phyloP scores from a whole-genome alignment of 2,888 invertebrate species.

The Drosophila ustulata region DNA sequence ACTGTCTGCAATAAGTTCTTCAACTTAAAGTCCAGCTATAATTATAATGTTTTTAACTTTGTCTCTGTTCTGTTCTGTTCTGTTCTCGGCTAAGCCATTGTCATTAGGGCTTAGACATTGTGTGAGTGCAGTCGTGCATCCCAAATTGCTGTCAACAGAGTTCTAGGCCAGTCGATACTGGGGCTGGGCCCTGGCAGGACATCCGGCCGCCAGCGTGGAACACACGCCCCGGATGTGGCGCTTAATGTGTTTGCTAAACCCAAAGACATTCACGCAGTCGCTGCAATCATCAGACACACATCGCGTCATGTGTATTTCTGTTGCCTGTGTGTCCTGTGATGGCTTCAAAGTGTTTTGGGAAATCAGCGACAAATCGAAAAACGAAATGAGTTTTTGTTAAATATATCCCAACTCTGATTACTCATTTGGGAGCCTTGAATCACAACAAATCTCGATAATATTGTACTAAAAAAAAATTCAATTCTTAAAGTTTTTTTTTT shows the following conservation, averaged over 20 bases:
- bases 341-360: conserved; percentile 65
- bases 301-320: conserved; percentile 15
- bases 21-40: background rate
- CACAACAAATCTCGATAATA: conserved; percentile 23
- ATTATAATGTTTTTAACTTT: background rate
- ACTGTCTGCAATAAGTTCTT: background rate
- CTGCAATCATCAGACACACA: conserved; percentile 38
- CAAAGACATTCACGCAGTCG: conserved; percentile 57
- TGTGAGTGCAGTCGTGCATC: conserved; percentile 73
- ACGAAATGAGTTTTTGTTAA: conserved; percentile 63
- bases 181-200: conserved; percentile 54
- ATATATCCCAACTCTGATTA: conserved; percentile 55
- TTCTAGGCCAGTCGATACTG: conserved; percentile 36
- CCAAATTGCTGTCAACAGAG: conserved; percentile 71
- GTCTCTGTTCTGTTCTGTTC: background rate
- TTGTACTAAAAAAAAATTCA: background rate
- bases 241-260: conserved; percentile 58
- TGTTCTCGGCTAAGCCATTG: conserved; percentile 13
- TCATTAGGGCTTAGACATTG: conserved; percentile 23
- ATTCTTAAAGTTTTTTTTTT: background rate
- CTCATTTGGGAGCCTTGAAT: conserved; percentile 65
- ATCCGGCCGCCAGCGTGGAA: conserved; percentile 38
- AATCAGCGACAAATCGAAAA: conserved; percentile 74
- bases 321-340: background rate
- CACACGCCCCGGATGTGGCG: conserved; percentile 71